Conservation (phyloP, 2,797 vertebrate genomes). For the Trachurus trachurus region DNA sequence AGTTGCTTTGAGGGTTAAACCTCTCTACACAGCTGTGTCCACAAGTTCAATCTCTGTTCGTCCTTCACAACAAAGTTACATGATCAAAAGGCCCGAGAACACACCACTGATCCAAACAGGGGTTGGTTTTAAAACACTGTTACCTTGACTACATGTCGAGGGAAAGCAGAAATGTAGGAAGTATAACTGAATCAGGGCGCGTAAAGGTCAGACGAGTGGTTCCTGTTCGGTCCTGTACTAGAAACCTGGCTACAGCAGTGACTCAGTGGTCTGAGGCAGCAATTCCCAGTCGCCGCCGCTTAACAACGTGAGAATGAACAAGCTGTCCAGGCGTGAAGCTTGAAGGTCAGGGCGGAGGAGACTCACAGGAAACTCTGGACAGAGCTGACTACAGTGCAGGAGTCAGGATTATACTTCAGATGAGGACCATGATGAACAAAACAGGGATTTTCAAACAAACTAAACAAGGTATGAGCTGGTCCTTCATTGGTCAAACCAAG, state of each 20-base stretch:
- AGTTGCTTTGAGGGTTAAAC: background rate
- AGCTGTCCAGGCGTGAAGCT: background rate
- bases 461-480: background rate
- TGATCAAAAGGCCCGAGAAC: background rate
- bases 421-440: background rate
- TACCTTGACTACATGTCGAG: background rate
- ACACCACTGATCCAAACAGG: background rate
- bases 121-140: background rate
- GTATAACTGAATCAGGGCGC: background rate
- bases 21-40: background rate
- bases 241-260: background rate
- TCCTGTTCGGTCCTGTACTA: conserved; percentile 17
- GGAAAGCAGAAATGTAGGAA: background rate
- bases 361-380: background rate
- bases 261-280: conserved; percentile 23
- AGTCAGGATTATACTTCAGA: background rate
- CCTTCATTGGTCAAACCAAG: background rate
- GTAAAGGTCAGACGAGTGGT: conserved; percentile 17
- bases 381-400: background rate
- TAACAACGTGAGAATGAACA: conserved; percentile 10
- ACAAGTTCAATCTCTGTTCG: background rate
- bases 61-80: conserved; percentile 19
- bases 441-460: background rate
- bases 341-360: background rate
- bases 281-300: conserved; percentile 1